Evolutionary conservation across 1,140 invertebrate species (phyloP), one percentile per base, ranked within the genome.

Genomic region (Luehdorfia chinensis): DNA sequence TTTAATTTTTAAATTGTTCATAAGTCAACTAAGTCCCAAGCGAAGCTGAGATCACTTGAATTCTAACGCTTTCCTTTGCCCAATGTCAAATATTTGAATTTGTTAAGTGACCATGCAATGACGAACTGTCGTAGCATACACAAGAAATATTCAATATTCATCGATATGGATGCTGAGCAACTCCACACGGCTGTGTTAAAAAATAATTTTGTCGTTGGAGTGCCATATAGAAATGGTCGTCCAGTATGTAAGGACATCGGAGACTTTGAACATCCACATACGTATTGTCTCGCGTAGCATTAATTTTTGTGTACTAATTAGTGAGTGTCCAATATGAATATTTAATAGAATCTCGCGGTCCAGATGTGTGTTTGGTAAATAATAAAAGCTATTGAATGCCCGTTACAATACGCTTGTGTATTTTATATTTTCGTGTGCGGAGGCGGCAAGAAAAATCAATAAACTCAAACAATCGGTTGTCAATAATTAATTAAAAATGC

Each of bases 31-130:
- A 66, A 75, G 67, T 64, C 47, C 72, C 60, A 62, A 75, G 62
- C 72, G 66, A 54, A 69, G 70, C 62, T 59, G 61, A 85, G 81
- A 86, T 83, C 83, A 86, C 83, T 86, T 84, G 75, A 86, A 80
- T 84, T 85, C 79, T 85, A 86, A 86, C 79, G 83, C 83, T 86
- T 86, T 86, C 76, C 71, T 84, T 80, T 77, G 76, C 66, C 75
- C 78, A 83, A 74, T 65, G 75, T 75, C 66, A 78, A 86, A 86
- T 86, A 86, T 86, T 86, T 84, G 71, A 72, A 83, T 84, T 77
- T 77, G 63, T 83, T 83, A 85, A 86, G 79, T 83, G 81, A 71
- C 71, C 77, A 66, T 76, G 71, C 76, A 80, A 75, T 75, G 75
- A 74, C 74, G 74, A 73, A 71, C 71, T 75, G 75, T 75, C 67